phyloP scores from a whole-genome alignment of 64 coral and sea anemone species.

The Platygyra sinensis region DNA sequence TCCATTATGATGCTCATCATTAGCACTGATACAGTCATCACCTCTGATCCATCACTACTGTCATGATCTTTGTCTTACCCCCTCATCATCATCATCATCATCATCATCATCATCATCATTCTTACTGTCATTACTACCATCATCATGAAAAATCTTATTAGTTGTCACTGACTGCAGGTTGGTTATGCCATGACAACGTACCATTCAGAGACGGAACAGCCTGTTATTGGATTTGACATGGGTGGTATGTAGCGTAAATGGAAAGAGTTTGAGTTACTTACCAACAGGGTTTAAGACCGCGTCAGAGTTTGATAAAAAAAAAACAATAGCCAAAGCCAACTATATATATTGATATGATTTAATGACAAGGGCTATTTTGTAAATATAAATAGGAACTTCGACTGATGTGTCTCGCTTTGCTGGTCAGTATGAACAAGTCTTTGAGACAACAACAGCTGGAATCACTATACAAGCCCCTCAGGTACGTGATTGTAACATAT shows the following conservation, averaged over 20 bases:
- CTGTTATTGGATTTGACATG: slow-evolving; percentile 98
- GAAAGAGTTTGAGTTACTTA: no score
- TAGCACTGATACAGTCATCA: no score
- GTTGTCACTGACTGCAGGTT: slow-evolving; percentile 58
- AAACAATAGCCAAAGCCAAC: no score
- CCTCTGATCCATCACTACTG: no score
- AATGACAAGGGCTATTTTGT: no score
- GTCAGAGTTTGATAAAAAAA: no score
- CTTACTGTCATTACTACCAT: background rate
- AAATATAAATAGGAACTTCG: slow-evolving; percentile 64
- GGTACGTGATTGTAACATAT: slow-evolving; percentile 5
- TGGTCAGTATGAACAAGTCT: slow-evolving; percentile 98
- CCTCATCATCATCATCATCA: no score
- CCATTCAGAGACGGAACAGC: slow-evolving; percentile 68
- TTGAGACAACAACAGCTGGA: slow-evolving; percentile 97
- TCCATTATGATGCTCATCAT: no score
- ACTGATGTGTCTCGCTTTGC: slow-evolving; percentile 95
- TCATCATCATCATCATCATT: background rate
- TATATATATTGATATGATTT: no score
- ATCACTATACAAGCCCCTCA: slow-evolving; percentile 98
- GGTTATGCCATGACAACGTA: slow-evolving; percentile 97
- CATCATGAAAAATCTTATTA: background rate
- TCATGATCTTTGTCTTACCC: no score
- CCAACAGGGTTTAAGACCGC: no score
- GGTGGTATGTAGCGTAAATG: slow-evolving; percentile 62